phyloP scores from a whole-genome alignment of 2,797 vertebrate species.

The Takifugu ocellatus region DNA sequence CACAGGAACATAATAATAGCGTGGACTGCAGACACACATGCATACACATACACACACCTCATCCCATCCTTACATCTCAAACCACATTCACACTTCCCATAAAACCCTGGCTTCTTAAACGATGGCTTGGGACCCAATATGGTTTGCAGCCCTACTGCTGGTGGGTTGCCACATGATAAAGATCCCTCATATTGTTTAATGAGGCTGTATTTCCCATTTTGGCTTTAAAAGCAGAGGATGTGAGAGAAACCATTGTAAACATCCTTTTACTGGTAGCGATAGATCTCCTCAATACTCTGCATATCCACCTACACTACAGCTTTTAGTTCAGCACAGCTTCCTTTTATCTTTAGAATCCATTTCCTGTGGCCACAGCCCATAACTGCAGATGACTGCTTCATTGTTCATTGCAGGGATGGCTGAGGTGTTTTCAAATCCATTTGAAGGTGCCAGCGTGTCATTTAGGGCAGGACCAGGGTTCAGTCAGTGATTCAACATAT shows the following conservation, averaged over 20 bases:
- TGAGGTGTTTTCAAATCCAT: slow-evolving; percentile 12
- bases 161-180: slow-evolving; percentile 68
- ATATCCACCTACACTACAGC: slow-evolving; percentile 27
- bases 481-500: slow-evolving; percentile 10
- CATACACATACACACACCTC: slow-evolving; percentile 50
- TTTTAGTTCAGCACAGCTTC: slow-evolving; percentile 30
- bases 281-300: slow-evolving; percentile 39
- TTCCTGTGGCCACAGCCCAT: slow-evolving; percentile 27
- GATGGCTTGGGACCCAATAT: slow-evolving; percentile 55
- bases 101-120: slow-evolving; percentile 61
- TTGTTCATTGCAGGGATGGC: slow-evolving; percentile 23
- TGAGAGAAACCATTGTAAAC: slow-evolving; percentile 46
- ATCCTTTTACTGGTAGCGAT: slow-evolving; percentile 42
- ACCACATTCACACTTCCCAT: slow-evolving; percentile 74
- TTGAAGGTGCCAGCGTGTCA: slow-evolving; percentile 3
- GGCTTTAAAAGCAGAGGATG: slow-evolving; percentile 48
- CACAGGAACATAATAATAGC: slow-evolving; percentile 72
- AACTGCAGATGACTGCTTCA: slow-evolving; percentile 25
- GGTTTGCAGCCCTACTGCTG: slow-evolving; percentile 55
- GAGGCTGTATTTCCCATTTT: slow-evolving; percentile 51
- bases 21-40: slow-evolving; percentile 49
- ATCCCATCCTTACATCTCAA: slow-evolving; percentile 61
- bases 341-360: slow-evolving; percentile 30
- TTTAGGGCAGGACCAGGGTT: neutral
- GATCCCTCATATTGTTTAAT: slow-evolving; percentile 63